These are phyloP conservation scores for Lepidurus couesii DNA, from an alignment of 1,140 invertebrate genomes.

Conservation along the genomic window DNA sequence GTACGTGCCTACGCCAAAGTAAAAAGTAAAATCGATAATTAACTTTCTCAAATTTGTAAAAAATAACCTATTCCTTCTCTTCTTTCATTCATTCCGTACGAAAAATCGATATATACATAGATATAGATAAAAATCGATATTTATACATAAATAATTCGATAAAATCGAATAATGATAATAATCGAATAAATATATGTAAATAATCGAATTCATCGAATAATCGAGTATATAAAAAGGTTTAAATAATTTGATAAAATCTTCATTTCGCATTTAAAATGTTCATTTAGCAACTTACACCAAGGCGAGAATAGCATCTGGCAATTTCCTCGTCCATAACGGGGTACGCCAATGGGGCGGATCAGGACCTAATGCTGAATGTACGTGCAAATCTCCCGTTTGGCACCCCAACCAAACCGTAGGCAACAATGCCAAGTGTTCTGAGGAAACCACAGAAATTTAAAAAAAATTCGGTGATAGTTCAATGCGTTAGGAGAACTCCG, in stretches of 20 bases:
- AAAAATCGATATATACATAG: neutral
- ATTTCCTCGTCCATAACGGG: slow-evolving; percentile 67
- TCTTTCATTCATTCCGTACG: too few species aligned
- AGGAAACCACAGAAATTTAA: slow-evolving; percentile 41
- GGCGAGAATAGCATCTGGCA: slow-evolving; percentile 57
- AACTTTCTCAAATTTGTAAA: neutral
- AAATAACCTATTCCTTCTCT: too few species aligned
- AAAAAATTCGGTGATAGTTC: neutral
- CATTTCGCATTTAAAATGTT: too few species aligned
- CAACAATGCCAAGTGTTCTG: slow-evolving; percentile 52
- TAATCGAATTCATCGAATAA: too few species aligned
- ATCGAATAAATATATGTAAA: too few species aligned
- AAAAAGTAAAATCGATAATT: slow-evolving; percentile 30
- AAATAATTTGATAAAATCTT: too few species aligned
- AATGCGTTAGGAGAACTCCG: neutral
- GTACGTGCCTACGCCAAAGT: slow-evolving; percentile 57
- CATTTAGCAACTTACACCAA: slow-evolving; percentile 67
- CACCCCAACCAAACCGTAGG: slow-evolving; percentile 97
- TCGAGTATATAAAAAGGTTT: too few species aligned
- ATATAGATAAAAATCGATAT: too few species aligned
- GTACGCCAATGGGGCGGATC: slow-evolving; percentile 71
- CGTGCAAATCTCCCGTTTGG: slow-evolving; percentile 83
- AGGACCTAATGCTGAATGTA: slow-evolving; percentile 76
- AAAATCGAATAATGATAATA: too few species aligned
- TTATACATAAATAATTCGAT: too few species aligned